Evolutionary conservation across 2,113 vertebrate genomes (phyloP).

Genomic region (Tyto alba): DNA sequence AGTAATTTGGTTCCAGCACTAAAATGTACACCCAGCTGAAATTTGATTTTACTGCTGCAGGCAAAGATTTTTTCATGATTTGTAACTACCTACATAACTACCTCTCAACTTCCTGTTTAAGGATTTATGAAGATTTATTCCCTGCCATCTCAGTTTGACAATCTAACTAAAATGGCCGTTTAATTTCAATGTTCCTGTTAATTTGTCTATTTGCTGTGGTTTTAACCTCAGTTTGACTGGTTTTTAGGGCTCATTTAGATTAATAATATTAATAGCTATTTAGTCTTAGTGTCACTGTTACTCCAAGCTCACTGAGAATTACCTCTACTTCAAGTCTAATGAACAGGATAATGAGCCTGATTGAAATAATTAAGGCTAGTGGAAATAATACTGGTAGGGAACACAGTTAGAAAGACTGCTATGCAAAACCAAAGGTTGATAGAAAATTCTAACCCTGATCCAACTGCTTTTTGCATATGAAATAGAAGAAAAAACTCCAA

Average conservation of each 20-base stretch:
- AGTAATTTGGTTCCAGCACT: conserved; percentile 24
- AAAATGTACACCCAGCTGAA: neutral
- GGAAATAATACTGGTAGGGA: neutral
- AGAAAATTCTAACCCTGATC: neutral
- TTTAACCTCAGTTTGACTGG: conserved; percentile 33
- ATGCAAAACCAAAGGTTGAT: neutral
- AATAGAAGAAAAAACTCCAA: neutral
- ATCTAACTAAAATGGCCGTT: neutral
- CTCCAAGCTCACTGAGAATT: neutral
- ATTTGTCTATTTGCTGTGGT: conserved; percentile 7
- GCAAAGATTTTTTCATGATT: conserved; percentile 13
- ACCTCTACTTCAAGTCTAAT: neutral
- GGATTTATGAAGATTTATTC: conserved; percentile 49
- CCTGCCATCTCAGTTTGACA: conserved; percentile 3
- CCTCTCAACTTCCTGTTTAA: conserved; percentile 16
- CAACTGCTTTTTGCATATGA: neutral
- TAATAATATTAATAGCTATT: conserved; percentile 3
- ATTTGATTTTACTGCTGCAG: conserved; percentile 41
- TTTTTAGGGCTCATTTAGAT: neutral
- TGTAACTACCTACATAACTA: neutral
- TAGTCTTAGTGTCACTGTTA: neutral
- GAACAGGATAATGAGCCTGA: neutral
- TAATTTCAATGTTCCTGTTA: conserved; percentile 7
- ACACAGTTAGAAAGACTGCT: neutral
- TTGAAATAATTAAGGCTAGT: conserved; percentile 5